Base-by-base conservation (phyloP, 2,113 vertebrate genomes). In the Rhynchomys soricoides region DNA sequence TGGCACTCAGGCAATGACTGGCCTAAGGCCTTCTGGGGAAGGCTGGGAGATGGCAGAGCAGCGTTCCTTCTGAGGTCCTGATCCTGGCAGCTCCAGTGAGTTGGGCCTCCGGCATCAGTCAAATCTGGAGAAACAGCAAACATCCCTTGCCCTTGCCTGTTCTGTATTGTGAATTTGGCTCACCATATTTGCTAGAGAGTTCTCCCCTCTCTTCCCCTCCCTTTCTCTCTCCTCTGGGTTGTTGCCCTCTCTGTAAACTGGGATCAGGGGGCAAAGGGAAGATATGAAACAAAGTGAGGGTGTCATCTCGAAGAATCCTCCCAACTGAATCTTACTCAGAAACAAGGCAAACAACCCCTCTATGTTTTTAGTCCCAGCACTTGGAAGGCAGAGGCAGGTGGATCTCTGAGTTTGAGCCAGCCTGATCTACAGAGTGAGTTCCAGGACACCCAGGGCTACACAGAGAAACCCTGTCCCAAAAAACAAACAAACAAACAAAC, bases 1-100 rank as follows among this genome's bases (percentile, higher is more conserved):
- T n/a, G 52, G 29, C 19, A 6, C 5, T 87, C n/a, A n/a, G 17
- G 31, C 64, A 70, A 93, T 96, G 90, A 95, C 90, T 88, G 50
- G 89, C 15, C 66, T 1, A 59, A 85, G 81, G 7, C 26, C 66
- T 89, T 22, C 75, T 2, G 12, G 92, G 9, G 55, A 48, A n/a
- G 82, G 37, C 10, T 12, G 8, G 22, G 40, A n/a, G 1, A 19
- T 4, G 57, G 22, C 37, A 24, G 94, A 40, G 2, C 19, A 34
- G 26, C 71, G 24, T 9, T 10, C 59, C 82, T 88, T 96, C 57
- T 70, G 48, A 86, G 45, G 78, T 9, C 50, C 70, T 37, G 40
- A 59, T 21, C 66, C 59, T 57, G 52, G 40, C 40, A 86, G 77
- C 57, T 29, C 52, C 17, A 11, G 48, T 40, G 62, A 88, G 64